Evolutionary conservation across 1,140 invertebrate genomes (phyloP).

Genomic region (Nomia melanderi): DNA sequence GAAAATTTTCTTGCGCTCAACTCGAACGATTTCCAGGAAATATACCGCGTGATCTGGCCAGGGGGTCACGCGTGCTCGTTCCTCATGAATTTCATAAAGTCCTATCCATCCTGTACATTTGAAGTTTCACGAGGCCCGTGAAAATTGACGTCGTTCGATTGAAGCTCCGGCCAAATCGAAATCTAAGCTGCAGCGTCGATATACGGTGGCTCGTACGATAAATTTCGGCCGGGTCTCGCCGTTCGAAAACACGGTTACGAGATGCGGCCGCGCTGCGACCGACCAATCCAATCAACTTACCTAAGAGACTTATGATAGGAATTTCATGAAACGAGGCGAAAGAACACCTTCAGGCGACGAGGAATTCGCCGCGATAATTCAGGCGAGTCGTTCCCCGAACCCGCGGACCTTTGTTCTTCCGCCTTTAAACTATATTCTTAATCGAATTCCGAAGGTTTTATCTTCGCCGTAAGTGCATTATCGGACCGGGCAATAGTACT

Average conservation of each 20-base stretch:
- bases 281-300: slow-evolving; percentile 58
- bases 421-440: slow-evolving; percentile 29
- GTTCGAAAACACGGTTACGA: slow-evolving; percentile 49
- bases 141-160: slow-evolving; percentile 59
- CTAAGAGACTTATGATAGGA: slow-evolving; percentile 53
- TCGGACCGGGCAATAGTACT: background rate
- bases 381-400: slow-evolving; percentile 11
- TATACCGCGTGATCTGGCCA: slow-evolving; percentile 23
- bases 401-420: background rate
- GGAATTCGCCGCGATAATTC: slow-evolving; percentile 9
- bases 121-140: slow-evolving; percentile 56
- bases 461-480: slow-evolving; percentile 9
- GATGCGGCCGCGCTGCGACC: slow-evolving; percentile 19
- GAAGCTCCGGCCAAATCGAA: slow-evolving; percentile 60
- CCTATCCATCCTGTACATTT: slow-evolving; percentile 61
- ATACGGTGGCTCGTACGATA: slow-evolving; percentile 37
- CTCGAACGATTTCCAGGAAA: slow-evolving; percentile 46
- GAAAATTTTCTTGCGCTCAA: slow-evolving; percentile 19
- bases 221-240: slow-evolving; percentile 53
- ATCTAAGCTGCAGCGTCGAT: slow-evolving; percentile 53
- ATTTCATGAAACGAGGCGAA: slow-evolving; percentile 54
- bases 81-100: slow-evolving; percentile 68
- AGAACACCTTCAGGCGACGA: slow-evolving; percentile 26
- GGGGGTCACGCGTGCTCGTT: slow-evolving; percentile 16
- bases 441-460: slow-evolving; percentile 38